Percentiles rank a stretch among this genome's conserved stretches.
These are phyloP conservation scores for Proisotoma minuta DNA, from an alignment of 2,888 invertebrate species.

Conservation along the genomic window DNA sequence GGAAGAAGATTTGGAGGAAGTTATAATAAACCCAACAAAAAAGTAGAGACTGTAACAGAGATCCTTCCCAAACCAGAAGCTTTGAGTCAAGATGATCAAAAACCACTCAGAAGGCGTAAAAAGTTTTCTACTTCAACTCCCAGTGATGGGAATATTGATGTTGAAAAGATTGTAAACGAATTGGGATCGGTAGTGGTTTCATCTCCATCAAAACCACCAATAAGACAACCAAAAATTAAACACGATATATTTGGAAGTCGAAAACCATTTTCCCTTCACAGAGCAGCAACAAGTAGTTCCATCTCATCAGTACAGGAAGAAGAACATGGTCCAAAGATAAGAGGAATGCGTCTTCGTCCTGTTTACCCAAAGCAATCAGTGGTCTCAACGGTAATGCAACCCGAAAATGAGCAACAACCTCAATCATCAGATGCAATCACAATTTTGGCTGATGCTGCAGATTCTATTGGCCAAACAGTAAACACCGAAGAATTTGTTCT, in stretches of 20 bases:
- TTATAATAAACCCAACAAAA: no score
- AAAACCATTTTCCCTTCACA: not conserved
- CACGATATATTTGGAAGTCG: not conserved
- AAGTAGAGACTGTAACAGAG: no score
- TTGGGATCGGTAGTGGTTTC: no score
- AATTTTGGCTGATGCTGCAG: not conserved
- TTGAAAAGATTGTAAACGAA: not conserved
- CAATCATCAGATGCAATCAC: not conserved
- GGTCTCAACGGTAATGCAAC: not conserved
- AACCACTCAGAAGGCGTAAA: not conserved
- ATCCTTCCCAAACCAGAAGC: no score
- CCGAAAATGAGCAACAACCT: constrained; percentile 1
- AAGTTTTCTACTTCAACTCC: not conserved
- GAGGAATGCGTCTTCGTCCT: not conserved
- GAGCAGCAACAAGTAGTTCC: not conserved
- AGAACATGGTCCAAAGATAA: not conserved
- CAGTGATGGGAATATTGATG: not conserved
- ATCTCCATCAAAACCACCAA: not conserved
- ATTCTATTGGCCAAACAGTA: not conserved
- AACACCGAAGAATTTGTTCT: not conserved
- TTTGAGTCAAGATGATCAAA: no score
- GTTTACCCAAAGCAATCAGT: not conserved
- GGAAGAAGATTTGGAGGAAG: no score
- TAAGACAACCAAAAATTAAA: not conserved
- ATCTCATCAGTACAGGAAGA: not conserved